These are phyloP conservation scores for Pristionchus entomophagus DNA, from an alignment of 2,888 invertebrate genomes.

Conservation along the genomic window DNA sequence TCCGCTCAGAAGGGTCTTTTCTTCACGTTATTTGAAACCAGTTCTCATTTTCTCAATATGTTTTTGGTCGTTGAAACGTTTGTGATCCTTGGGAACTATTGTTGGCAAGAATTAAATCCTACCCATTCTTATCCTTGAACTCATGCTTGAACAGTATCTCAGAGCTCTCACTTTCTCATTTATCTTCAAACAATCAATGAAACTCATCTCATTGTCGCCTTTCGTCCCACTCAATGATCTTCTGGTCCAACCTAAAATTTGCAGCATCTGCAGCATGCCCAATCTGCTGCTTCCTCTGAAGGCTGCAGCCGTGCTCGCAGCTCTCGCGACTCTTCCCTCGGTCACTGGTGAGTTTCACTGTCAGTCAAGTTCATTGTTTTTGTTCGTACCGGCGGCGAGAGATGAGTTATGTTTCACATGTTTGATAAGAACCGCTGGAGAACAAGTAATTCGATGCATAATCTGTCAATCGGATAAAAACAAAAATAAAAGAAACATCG, in stretches of 20 bases:
- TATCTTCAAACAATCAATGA: not conserved
- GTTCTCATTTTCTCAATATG: not conserved
- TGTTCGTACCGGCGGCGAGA: not conserved
- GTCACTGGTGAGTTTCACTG: conserved; percentile 5
- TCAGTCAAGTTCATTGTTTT: too few relatives aligned
- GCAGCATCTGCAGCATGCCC: not conserved
- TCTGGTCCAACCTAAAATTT: not conserved
- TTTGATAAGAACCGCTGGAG: not conserved
- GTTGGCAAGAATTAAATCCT: not conserved
- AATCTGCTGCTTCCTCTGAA: not conserved
- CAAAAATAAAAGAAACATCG: too few relatives aligned
- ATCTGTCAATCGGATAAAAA: too few relatives aligned
- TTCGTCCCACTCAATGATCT: not conserved
- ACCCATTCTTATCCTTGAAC: not conserved
- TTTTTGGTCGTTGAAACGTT: not conserved
- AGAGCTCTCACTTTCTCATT: too few relatives aligned
- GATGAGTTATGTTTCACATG: not conserved
- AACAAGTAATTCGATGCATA: too few relatives aligned
- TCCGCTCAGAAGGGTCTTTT: not conserved
- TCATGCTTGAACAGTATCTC: not conserved
- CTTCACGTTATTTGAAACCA: not conserved
- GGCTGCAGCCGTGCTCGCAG: not conserved
- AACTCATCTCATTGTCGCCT: not conserved
- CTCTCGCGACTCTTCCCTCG: not conserved
- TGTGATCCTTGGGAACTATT: not conserved